Evolutionary conservation across 2,113 vertebrate species (phyloP).

Genomic region (Clarias macrocephalus): DNA sequence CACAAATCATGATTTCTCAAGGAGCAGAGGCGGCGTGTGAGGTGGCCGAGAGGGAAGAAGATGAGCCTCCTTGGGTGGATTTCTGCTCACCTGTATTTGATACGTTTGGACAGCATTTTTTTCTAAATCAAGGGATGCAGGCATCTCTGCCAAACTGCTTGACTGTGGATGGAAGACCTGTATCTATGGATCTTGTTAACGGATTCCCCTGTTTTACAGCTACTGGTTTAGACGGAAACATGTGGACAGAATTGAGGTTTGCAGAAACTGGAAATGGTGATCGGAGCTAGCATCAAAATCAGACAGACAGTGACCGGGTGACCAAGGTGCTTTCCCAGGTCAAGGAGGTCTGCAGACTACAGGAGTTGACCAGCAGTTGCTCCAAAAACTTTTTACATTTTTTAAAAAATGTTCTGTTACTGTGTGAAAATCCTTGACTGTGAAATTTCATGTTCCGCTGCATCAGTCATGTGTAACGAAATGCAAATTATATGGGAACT

Average conservation of each 20-base stretch:
- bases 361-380: neutral
- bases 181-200: slow-evolving; percentile 41
- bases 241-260: neutral
- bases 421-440: neutral
- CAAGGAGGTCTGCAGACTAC: neutral
- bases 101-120: slow-evolving; percentile 21
- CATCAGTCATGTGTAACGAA: neutral
- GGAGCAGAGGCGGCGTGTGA: slow-evolving; percentile 4
- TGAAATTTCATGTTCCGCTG: neutral
- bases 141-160: slow-evolving; percentile 44
- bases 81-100: slow-evolving; percentile 16
- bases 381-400: neutral
- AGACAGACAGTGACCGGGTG: slow-evolving; percentile 41
- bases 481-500: neutral
- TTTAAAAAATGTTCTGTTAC: neutral
- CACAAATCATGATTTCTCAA: slow-evolving; percentile 21
- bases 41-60: slow-evolving; percentile 46
- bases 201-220: slow-evolving; percentile 19
- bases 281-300: slow-evolving; percentile 48
- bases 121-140: slow-evolving; percentile 10
- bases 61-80: slow-evolving; percentile 20
- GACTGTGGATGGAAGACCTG: slow-evolving; percentile 39
- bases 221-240: neutral
- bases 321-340: slow-evolving; percentile 13
- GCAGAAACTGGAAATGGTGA: neutral